Base-by-base conservation (phyloP, 2,113 vertebrate genomes). In the Channa argus region DNA sequence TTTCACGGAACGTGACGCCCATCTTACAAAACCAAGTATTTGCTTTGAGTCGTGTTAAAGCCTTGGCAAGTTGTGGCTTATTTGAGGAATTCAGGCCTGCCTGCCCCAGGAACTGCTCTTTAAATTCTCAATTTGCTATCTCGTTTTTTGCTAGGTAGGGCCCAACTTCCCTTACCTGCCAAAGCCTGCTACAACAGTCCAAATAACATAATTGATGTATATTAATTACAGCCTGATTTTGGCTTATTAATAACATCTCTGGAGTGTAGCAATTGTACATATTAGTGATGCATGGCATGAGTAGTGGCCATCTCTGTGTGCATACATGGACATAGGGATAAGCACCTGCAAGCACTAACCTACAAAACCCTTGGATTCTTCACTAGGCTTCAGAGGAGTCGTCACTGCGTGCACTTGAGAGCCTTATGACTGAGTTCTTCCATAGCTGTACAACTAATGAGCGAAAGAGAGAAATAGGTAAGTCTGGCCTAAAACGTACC, bases 361-460 rank as follows among this genome's bases (percentile, higher is more conserved):
- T 52, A 36, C 9, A 15, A 36, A n/a, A 47, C 2, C 5, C 7
- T 55, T 55, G 77, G 53, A 10, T 54, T 52, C 11, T 51, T 33
- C 36, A 10, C 43, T 77, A 99, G 98, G 96, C 95, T 70, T 97
- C 98, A 47, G 98, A 98, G 83, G 98, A 99, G 92, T 86, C 94
- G 86, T 99, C 98, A 0, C 91, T 99, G 69, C 95, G 95, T 70
- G 97, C 96, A 39, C 68, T 99, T 91, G 98, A 99, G 92, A 97
- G 94, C 90, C 93, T 99, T 1, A 99, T 99, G 98, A 98, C 96
- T 0, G 98, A 99, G 80, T 99, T 99, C 92, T 99, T 99, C 89
- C 98, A 99, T 86, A 96, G 94, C 46, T 98, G 95, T 91, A 99
- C 98, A 0, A 97, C 97, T 0, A 99, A 99, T 24, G 97, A 99